These are phyloP conservation scores for Aphis craccivora DNA, from an alignment of 1,140 invertebrate genomes.

Conservation along the genomic window DNA sequence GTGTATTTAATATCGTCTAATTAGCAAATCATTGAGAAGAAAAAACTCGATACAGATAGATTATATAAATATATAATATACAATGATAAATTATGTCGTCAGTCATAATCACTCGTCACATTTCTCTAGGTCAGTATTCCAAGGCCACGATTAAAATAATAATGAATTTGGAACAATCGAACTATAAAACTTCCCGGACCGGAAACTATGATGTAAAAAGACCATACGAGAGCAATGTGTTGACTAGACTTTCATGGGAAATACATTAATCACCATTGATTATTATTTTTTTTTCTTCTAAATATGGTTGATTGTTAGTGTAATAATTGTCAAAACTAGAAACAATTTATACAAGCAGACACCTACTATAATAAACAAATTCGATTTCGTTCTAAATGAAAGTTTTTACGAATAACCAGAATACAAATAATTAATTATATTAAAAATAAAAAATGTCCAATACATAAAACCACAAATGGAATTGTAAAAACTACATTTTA, in stretches of 20 bases:
- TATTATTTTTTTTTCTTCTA: not conserved
- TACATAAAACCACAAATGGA: not conserved
- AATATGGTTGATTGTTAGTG: not conserved
- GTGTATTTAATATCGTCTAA: not conserved
- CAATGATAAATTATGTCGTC: not conserved
- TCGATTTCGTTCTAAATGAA: not conserved
- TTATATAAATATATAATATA: not conserved
- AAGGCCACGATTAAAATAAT: not conserved
- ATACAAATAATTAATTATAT: not conserved
- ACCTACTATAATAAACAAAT: not conserved
- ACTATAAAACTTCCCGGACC: not conserved
- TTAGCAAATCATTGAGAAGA: not conserved
- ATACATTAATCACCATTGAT: not conserved
- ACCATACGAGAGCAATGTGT: not conserved
- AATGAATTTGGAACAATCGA: not conserved
- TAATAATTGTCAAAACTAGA: not conserved
- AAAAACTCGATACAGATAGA: not conserved
- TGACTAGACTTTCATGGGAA: not conserved
- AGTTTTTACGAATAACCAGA: not conserved
- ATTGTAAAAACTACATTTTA: no score
- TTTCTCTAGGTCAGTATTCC: conserved; percentile 22
- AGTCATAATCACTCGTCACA: not conserved
- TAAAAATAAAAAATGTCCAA: not conserved
- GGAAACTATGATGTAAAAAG: not conserved
- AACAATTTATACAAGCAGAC: not conserved